phyloP scores from a whole-genome alignment of 2,888 invertebrate species.

The Pharmacophagus antenor region DNA sequence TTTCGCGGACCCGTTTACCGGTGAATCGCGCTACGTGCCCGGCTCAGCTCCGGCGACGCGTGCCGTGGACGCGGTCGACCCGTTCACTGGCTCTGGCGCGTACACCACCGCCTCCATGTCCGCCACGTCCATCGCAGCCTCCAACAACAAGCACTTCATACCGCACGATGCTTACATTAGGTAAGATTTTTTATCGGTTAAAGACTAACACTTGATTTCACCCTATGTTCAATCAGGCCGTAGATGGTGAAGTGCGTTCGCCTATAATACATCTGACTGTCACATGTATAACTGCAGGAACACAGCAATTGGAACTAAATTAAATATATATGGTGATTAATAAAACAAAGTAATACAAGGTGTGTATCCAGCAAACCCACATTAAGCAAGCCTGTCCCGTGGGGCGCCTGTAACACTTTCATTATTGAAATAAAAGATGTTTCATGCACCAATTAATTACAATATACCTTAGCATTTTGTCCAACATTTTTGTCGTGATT shows the following conservation, averaged over 20 bases:
- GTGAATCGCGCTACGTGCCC: conserved; percentile 84
- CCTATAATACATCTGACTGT: background rate
- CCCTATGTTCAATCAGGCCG: background rate
- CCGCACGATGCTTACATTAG: conserved; percentile 71
- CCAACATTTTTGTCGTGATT: too few species aligned
- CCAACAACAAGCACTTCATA: conserved; percentile 54
- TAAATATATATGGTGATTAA: background rate
- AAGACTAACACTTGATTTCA: background rate
- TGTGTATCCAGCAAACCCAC: too few species aligned
- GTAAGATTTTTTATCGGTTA: conserved; percentile 38
- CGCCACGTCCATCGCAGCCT: conserved; percentile 38
- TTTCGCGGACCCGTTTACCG: conserved; percentile 85
- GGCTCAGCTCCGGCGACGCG: conserved; percentile 48
- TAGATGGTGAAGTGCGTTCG: background rate
- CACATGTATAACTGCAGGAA: background rate
- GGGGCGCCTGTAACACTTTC: too few species aligned
- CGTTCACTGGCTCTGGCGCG: conserved; percentile 82
- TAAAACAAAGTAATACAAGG: too few species aligned
- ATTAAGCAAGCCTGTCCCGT: too few species aligned
- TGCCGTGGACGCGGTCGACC: conserved; percentile 71
- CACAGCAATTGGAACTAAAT: background rate
- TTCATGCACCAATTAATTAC: too few species aligned
- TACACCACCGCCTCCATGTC: conserved; percentile 40
- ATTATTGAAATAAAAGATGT: too few species aligned
- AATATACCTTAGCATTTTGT: too few species aligned